phyloP scores from a whole-genome alignment of 2,888 invertebrate species.

The Thecophora atra region DNA sequence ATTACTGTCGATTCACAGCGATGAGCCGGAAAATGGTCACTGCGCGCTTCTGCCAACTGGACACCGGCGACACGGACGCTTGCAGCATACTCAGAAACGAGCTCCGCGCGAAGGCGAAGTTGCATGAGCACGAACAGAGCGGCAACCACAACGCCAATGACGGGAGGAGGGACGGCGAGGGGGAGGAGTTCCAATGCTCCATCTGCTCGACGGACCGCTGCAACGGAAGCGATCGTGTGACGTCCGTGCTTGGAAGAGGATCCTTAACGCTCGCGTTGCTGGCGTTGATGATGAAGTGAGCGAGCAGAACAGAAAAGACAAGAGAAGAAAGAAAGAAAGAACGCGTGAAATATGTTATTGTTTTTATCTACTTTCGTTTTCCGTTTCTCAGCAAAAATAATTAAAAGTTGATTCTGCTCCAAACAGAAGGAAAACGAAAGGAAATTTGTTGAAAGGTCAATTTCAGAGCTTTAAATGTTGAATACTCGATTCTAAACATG shows the following conservation, averaged over 20 bases:
- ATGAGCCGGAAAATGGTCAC: conserved; percentile 54
- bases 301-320: not conserved
- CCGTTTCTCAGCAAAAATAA: no score
- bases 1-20: conserved; percentile 45
- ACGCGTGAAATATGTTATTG: not conserved
- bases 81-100: conserved; percentile 58
- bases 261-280: conserved; percentile 29
- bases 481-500: no score
- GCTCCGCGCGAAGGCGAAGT: conserved; percentile 41
- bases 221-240: conserved; percentile 54
- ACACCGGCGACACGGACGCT: conserved; percentile 62
- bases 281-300: conserved; percentile 23
- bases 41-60: conserved; percentile 63
- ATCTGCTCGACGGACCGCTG: conserved; percentile 60
- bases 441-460: no score
- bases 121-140: not conserved
- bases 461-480: no score
- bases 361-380: conserved; percentile 1
- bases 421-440: no score
- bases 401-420: no score
- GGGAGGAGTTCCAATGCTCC: conserved; percentile 59
- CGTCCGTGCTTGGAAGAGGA: conserved; percentile 30
- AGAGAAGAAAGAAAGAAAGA: not conserved
- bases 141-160: conserved; percentile 42
- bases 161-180: conserved; percentile 42